These are phyloP conservation scores for Sminthopsis crassicaudata DNA, from an alignment of 2,113 vertebrate genomes.

Conservation along the genomic window DNA sequence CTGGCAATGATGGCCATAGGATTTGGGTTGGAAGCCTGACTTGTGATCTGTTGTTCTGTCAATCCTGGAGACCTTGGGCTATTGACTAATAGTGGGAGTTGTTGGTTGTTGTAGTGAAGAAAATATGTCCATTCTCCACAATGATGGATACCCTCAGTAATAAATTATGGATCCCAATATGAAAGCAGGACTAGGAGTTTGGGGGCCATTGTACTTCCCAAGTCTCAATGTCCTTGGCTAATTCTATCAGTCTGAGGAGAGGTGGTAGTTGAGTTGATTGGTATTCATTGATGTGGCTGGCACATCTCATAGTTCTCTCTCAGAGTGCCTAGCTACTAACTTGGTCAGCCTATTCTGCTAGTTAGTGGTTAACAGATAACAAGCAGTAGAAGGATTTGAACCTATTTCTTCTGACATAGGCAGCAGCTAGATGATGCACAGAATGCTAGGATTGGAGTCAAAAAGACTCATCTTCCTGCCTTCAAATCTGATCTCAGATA, in stretches of 20 bases:
- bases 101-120: background rate
- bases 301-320: background rate
- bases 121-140: background rate
- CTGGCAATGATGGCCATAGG: background rate
- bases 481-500: no score
- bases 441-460: background rate
- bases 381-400: background rate
- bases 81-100: background rate
- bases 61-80: background rate
- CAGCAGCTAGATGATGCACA: background rate
- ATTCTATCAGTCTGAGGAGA: background rate
- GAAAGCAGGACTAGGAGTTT: background rate
- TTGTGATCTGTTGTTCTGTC: background rate
- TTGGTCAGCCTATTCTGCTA: background rate
- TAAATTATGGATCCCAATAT: background rate
- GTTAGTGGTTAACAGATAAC: background rate
- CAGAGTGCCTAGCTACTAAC: background rate
- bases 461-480: background rate
- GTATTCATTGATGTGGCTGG: background rate
- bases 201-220: background rate
- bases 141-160: background rate
- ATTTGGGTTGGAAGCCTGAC: background rate
- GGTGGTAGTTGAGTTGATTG: background rate
- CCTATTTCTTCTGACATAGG: background rate
- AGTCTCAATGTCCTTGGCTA: background rate